phyloP scores from a whole-genome alignment of 2,888 invertebrate genomes.

The Teleiodes luculella region DNA sequence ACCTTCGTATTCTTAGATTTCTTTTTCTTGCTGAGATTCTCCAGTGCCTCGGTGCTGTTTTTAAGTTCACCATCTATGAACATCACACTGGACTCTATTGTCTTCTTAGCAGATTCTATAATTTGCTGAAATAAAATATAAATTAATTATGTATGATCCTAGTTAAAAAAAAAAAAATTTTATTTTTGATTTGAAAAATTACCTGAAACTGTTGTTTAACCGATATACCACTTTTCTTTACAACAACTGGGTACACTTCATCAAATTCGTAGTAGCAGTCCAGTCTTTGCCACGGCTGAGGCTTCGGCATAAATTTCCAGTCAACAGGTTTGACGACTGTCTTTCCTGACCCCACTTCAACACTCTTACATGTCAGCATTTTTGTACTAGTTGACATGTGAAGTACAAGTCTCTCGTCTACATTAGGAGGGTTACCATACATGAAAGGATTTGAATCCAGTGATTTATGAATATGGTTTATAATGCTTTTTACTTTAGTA shows the following conservation, averaged over 20 bases:
- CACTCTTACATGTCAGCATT: conserved; percentile 80
- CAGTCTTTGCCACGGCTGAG: conserved; percentile 86
- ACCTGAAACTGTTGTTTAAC: conserved; percentile 85
- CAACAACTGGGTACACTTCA: conserved; percentile 84
- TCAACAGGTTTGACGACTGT: conserved; percentile 83
- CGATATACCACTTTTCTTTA: conserved; percentile 79
- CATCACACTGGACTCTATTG: conserved; percentile 82
- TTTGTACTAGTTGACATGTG: conserved; percentile 76
- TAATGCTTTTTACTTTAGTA: conserved; percentile 77
- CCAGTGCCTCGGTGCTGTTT: conserved; percentile 80
- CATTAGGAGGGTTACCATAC: conserved; percentile 75
- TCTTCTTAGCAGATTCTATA: conserved; percentile 76
- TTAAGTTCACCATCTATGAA: conserved; percentile 86
- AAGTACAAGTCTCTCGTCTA: conserved; percentile 82
- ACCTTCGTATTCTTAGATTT: conserved; percentile 69
- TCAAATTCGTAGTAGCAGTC: conserved; percentile 88
- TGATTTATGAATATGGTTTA: conserved; percentile 77
- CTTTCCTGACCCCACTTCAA: conserved; percentile 70
- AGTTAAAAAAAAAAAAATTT: background rate
- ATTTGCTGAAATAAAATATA: conserved; percentile 72
- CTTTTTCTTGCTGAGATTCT: conserved; percentile 80
- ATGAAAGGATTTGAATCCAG: conserved; percentile 77
- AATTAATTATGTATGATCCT: background rate
- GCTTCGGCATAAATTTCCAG: conserved; percentile 85
- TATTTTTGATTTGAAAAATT: background rate